Base-by-base conservation (phyloP, 2,888 invertebrate genomes). In the Serripes groenlandicus region DNA sequence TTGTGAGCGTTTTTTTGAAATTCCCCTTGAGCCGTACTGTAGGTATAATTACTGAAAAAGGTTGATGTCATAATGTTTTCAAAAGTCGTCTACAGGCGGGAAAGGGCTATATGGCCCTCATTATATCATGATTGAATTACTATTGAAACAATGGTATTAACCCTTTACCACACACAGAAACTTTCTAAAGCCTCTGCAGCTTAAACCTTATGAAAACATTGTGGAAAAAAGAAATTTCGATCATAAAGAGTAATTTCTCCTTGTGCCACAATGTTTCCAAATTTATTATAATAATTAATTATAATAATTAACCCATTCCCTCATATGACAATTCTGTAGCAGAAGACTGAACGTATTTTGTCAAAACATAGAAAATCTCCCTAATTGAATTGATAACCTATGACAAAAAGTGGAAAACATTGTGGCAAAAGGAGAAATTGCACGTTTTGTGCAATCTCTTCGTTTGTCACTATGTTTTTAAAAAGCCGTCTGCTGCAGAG, bases 401-500 rank as follows among this genome's bases (percentile, higher is more conserved):
- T 42, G 11, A 56, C n/a, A n/a, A n/a, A n/a, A n/a, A n/a, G n/a
- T n/a, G n/a, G 42, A 42, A 42, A 42, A 42, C 15, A 42, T 42
- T 15, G 42, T 42, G 30, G 60, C 7, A 28, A 60, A 60, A 60
- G 60, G 60, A 28, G 30, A 60, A 60, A 60, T 11, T 60, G 60
- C 30, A 28, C 4, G 30, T 60, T 18, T 18, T 23, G 15, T 18
- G 56, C 15, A 56, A 56, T 56, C n/a, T 11, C 56, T 56, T 23
- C 23, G 15, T 56, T 56, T 56, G 15, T 23, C 56, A 18, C 15
- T 18, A 56, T 11, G 11, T 56, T 56, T 56, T n/a, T 42, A 42
- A n/a, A 54, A 54, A 54, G n/a, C 11, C 5, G 9, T 54, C 23
- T 23, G 5, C n/a, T 15, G 5, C 18, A 54, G 18, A 15, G 54